Percentiles rank a stretch among this genome's conserved stretches.
phyloP scores from a whole-genome alignment of 2,888 invertebrate species.

The Odiellus spinosus region DNA sequence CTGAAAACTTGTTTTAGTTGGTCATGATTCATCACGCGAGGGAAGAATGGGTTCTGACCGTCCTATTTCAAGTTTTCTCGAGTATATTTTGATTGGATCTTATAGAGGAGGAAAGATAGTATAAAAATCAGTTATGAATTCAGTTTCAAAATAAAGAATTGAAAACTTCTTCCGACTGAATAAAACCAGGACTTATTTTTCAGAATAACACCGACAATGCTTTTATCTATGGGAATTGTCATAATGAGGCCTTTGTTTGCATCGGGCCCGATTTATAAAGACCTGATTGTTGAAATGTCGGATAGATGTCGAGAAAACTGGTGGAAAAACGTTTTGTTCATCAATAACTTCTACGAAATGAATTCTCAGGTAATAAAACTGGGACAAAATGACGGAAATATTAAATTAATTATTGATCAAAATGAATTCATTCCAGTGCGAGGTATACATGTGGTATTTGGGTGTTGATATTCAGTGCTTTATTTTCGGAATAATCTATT shows the following conservation, averaged over 20 bases:
- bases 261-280: conserved; percentile 14
- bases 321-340: conserved; percentile 16
- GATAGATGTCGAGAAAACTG: conserved; percentile 12
- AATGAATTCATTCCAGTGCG: conserved; percentile 11
- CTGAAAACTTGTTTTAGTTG: too few species aligned
- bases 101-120: too few species aligned
- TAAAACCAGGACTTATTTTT: too few species aligned
- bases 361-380: too few species aligned
- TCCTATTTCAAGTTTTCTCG: too few species aligned
- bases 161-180: too few species aligned
- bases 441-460: conserved; percentile 19
- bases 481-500: conserved; percentile 6
- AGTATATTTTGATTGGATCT: too few species aligned
- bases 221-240: conserved; percentile 13
- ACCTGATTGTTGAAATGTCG: conserved; percentile 11
- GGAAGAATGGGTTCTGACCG: too few species aligned
- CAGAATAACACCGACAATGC: too few species aligned
- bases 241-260: conserved; percentile 11
- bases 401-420: conserved; percentile 6
- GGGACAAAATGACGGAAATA: conserved; percentile 9
- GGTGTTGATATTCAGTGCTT: conserved; percentile 19
- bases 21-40: too few species aligned
- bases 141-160: too few species aligned
- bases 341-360: conserved; percentile 13
- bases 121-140: too few species aligned